Evolutionary conservation across 2,113 vertebrate genomes (phyloP).

Genomic region (Xenotilapia caudafasciata): DNA sequence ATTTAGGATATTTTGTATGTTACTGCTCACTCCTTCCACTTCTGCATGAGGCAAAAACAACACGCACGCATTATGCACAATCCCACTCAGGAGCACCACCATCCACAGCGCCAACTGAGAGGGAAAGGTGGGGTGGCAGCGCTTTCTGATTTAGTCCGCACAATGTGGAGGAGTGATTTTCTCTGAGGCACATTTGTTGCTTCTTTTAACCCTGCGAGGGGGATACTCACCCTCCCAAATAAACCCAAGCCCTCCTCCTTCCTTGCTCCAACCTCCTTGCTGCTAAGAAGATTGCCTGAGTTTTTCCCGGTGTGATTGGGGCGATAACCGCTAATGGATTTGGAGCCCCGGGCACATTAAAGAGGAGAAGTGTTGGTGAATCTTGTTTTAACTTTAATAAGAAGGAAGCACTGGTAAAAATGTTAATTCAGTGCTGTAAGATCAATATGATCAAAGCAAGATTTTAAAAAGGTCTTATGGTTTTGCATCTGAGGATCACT

Average conservation of each 20-base stretch:
- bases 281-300: slow-evolving; percentile 26
- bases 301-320: slow-evolving; percentile 15
- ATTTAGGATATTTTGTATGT: neutral
- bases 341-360: slow-evolving; percentile 5
- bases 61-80: neutral
- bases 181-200: slow-evolving; percentile 21
- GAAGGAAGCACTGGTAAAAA: neutral
- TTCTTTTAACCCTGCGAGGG: slow-evolving; percentile 7
- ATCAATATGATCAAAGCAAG: neutral
- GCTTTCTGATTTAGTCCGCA: slow-evolving; percentile 45
- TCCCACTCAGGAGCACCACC: slow-evolving; percentile 1
- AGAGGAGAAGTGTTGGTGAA: neutral
- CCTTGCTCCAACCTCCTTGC: neutral
- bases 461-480: neutral
- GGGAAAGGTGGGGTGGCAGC: slow-evolving; percentile 26
- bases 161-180: slow-evolving; percentile 45
- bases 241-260: neutral
- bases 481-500: neutral
- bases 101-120: neutral
- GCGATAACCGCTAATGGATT: slow-evolving; percentile 55
- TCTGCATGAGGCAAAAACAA: neutral
- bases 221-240: neutral
- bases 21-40: neutral
- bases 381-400: neutral
- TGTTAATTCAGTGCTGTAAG: neutral